Evolutionary conservation across 2,113 vertebrate species (phyloP), one percentile per base, ranked within the genome.

Genomic region (Psophia crepitans): DNA sequence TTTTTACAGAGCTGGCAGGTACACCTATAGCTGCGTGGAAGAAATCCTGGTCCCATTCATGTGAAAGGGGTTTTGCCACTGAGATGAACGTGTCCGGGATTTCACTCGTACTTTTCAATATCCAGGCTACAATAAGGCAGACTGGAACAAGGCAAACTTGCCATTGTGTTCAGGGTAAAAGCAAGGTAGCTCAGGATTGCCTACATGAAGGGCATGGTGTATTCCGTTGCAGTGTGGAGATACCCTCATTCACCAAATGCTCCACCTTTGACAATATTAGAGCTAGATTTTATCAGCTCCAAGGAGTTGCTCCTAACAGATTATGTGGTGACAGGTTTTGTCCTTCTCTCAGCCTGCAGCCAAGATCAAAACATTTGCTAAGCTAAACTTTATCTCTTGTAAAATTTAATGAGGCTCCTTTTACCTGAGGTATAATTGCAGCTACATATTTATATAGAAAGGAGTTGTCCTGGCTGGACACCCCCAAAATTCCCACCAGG

Each of bases 351-450:
- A 68, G 43, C 26, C 57, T 83, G 35, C 71, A 90, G 53, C 7
- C 53, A 64, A 68, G 53, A 53, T 12, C 44, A 71, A 92, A 95
- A 57, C 16, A 23, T 22, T 66, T 74, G 39, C n/a, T 43, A 35
- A 90, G n/a, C 2, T 0, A 22, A 78, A 35, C 5, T 15, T 5
- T 13, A 0, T 20, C 17, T 71, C 17, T 26, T 33, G 5, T 21
- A 35, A 61, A 71, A 68, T 60, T n/a, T 60, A n/a, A 48, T 26
- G 32, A 26, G 20, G 12, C 8, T 76, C 4, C 24, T 46, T 75
- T 93, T 41, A 43, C 60, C 46, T 48, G 30, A 81, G 13, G 33
- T 65, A 70, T 35, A 44, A 8, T 4, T 89, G 75, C 53, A 30
- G 46, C 56, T 92, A 49, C 27, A 49, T 46, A 46, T 43, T 32